These are phyloP conservation scores for Sympetrum striolatum DNA, from an alignment of 2,888 invertebrate genomes.

Conservation along the genomic window DNA sequence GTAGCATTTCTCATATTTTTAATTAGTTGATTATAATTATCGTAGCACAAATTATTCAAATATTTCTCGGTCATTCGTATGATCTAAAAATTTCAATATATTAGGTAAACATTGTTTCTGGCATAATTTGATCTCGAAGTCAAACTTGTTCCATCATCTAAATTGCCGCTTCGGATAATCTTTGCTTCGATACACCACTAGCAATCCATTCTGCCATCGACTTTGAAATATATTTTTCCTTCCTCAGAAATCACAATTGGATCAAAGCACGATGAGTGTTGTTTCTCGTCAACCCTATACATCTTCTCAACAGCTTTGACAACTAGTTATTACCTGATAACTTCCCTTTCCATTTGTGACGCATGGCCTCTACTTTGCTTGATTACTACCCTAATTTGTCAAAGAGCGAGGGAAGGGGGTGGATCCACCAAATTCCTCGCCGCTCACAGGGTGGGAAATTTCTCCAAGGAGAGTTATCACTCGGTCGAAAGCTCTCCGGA, in stretches of 20 bases:
- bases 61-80: too few relatives aligned
- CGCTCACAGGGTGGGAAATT: not conserved
- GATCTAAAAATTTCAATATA: too few relatives aligned
- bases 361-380: slow-evolving; percentile 26
- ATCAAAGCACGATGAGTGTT: slow-evolving; percentile 12
- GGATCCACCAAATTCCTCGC: not conserved
- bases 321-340: slow-evolving; percentile 26
- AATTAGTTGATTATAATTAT: too few relatives aligned
- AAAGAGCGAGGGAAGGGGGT: not conserved
- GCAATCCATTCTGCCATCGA: not conserved
- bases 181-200: not conserved
- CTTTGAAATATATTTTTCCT: not conserved
- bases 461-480: not conserved
- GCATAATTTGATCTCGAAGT: not conserved
- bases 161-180: not conserved
- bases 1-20: too few relatives aligned
- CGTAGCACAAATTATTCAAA: too few relatives aligned
- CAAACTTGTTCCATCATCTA: not conserved
- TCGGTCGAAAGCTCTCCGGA: not conserved
- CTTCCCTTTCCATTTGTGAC: slow-evolving; percentile 20
- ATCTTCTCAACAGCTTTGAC: not conserved
- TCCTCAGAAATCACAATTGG: slow-evolving; percentile 2
- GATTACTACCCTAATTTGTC: slow-evolving; percentile 27
- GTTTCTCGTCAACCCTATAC: slow-evolving; percentile 11
- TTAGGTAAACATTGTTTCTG: too few relatives aligned